A percentile compares a stretch with the other conserved stretches of the same genome.
Conservation (phyloP, 2,113 vertebrate genomes). For the Neomonachus schauinslandi region DNA sequence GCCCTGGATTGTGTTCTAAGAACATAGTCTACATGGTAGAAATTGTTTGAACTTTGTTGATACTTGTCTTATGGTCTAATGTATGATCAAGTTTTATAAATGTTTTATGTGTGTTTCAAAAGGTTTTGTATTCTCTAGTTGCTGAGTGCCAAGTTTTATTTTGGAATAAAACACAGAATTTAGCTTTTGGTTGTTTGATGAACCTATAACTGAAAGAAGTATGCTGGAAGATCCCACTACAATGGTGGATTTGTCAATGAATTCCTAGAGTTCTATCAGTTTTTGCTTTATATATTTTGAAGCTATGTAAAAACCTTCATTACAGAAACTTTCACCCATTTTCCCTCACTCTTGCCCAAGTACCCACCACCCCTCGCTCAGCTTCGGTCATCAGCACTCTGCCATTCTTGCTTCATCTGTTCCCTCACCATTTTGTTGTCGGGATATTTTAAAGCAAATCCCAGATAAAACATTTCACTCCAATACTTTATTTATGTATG, state of each 20-base stretch:
- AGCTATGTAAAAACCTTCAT: background rate
- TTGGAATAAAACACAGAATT: background rate
- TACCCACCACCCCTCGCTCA: fast-evolving
- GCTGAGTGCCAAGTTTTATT: background rate
- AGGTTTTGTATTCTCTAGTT: background rate
- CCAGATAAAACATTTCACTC: background rate
- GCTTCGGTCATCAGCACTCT: background rate
- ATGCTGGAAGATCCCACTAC: background rate
- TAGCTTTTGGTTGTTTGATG: background rate
- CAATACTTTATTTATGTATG: background rate
- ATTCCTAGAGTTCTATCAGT: background rate
- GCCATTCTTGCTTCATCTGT: background rate
- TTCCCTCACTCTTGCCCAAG: background rate
- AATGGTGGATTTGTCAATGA: background rate
- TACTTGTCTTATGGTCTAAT: background rate
- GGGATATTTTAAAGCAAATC: background rate
- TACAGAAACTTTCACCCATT: background rate
- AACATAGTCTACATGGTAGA: background rate
- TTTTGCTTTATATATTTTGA: background rate
- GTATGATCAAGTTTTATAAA: background rate
- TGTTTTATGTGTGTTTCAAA: background rate
- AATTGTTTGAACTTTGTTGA: background rate
- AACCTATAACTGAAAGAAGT: background rate
- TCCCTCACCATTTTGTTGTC: background rate
- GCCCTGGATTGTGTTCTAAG: background rate